A percentile compares a stretch with the other conserved stretches of the same genome.
Conservation (phyloP, 1,140 invertebrate species). For the Drosophila bocki region DNA sequence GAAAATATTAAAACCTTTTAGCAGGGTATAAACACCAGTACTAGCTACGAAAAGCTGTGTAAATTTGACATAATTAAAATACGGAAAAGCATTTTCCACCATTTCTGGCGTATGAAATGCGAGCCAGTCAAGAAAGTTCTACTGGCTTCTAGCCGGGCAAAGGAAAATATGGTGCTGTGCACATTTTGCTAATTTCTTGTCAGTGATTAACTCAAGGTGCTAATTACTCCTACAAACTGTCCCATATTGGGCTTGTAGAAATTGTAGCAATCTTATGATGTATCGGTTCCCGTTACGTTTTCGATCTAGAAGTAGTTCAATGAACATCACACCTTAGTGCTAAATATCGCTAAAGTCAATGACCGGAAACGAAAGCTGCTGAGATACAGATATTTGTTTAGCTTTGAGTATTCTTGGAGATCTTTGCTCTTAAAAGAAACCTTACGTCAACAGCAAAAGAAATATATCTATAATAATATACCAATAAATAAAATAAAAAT, state of each 20-base stretch:
- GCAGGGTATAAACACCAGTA: constrained; percentile 8
- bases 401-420: not conserved
- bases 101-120: constrained; percentile 49
- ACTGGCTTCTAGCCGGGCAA: constrained; percentile 18
- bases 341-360: constrained; percentile 47
- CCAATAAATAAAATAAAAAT: too few relatives aligned
- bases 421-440: not conserved
- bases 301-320: constrained; percentile 57
- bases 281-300: constrained; percentile 32
- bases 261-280: constrained; percentile 30
- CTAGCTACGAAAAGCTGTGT: constrained; percentile 37
- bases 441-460: not conserved
- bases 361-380: constrained; percentile 51
- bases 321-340: constrained; percentile 59
- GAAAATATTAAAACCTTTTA: not conserved
- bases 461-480: too few relatives aligned
- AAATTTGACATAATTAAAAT: constrained; percentile 82
- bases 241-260: constrained; percentile 46
- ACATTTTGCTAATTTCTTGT: constrained; percentile 68
- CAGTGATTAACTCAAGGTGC: constrained; percentile 59
- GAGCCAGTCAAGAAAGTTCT: constrained; percentile 36
- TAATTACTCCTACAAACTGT: constrained; percentile 66
- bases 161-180: constrained; percentile 28
- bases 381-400: constrained; percentile 33
- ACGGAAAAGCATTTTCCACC: constrained; percentile 32